phyloP scores from a whole-genome alignment of 1,140 invertebrate genomes.

The Apis dorsata region DNA sequence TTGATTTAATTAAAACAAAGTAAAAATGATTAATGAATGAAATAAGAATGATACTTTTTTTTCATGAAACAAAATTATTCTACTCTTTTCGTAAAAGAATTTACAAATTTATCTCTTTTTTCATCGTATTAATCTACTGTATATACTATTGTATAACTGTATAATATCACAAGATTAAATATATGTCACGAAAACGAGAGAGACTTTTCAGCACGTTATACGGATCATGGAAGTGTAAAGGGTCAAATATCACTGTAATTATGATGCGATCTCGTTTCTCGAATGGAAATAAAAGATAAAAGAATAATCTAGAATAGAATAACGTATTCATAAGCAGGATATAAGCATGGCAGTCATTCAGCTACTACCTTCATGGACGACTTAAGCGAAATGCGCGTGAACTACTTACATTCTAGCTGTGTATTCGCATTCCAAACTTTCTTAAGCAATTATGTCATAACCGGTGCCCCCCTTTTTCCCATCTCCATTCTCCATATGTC shows the following conservation, averaged over 20 bases:
- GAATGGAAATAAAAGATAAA: not conserved
- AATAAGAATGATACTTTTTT: too few relatives aligned
- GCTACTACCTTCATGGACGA: conserved; percentile 15
- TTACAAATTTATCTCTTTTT: too few relatives aligned
- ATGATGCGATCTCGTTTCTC: not conserved
- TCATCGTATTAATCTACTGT: too few relatives aligned
- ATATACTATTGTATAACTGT: too few relatives aligned
- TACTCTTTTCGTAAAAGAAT: too few relatives aligned
- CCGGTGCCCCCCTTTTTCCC: conserved; percentile 26
- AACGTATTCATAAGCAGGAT: not conserved
- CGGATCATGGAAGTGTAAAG: too few relatives aligned
- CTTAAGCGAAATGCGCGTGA: conserved; percentile 51
- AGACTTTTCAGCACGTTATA: too few relatives aligned
- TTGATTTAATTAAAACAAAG: too few relatives aligned
- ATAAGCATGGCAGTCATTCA: conserved; percentile 15
- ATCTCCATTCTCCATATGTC: not conserved
- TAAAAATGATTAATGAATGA: too few relatives aligned
- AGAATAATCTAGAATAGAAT: not conserved
- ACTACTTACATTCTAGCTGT: conserved; percentile 44
- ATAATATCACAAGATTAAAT: too few relatives aligned
- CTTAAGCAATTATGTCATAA: conserved; percentile 65
- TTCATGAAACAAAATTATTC: too few relatives aligned
- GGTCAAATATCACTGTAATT: not conserved
- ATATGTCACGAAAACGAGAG: too few relatives aligned
- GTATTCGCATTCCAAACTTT: conserved; percentile 61